A percentile compares a stretch with the other conserved stretches of the same genome.
These are phyloP conservation scores for Lomographa bimaculata DNA, from an alignment of 2,888 invertebrate genomes.

Conservation along the genomic window DNA sequence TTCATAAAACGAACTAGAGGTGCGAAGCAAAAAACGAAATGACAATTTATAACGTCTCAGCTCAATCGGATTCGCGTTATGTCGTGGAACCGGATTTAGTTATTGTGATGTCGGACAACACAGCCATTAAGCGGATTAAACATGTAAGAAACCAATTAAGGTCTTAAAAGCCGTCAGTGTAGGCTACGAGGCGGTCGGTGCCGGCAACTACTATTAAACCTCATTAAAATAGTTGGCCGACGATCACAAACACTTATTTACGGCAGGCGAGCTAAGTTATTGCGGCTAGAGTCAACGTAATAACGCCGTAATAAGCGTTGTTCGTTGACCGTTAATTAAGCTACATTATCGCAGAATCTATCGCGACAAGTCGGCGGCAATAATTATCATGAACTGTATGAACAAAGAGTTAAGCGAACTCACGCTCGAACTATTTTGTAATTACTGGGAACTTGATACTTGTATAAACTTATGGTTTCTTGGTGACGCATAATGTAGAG, in stretches of 20 bases:
- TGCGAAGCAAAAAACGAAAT: constrained; percentile 38
- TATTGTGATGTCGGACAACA: constrained; percentile 61
- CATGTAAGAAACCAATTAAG: constrained; percentile 74
- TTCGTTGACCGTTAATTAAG: constrained; percentile 66
- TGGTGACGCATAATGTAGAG: no score
- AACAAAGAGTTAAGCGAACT: constrained; percentile 29
- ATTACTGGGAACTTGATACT: no score
- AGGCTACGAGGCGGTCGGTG: constrained; percentile 46
- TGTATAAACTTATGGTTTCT: not conserved
- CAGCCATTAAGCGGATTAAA: constrained; percentile 68
- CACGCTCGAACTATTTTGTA: constrained; percentile 5
- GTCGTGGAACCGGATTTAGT: constrained; percentile 56
- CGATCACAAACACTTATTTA: constrained; percentile 72
- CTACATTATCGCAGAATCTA: constrained; percentile 66
- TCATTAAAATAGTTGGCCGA: constrained; percentile 73
- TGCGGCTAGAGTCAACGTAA: constrained; percentile 59
- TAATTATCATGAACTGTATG: constrained; percentile 39
- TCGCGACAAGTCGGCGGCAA: constrained; percentile 43
- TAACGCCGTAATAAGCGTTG: constrained; percentile 61
- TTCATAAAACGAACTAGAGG: not conserved
- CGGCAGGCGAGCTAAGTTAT: constrained; percentile 57
- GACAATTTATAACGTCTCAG: constrained; percentile 52
- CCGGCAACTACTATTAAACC: constrained; percentile 61
- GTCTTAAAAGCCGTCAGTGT: constrained; percentile 65
- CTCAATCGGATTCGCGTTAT: constrained; percentile 55